Evolutionary conservation across 2,797 vertebrate species (phyloP).

Genomic region (Bovichtus variegatus): DNA sequence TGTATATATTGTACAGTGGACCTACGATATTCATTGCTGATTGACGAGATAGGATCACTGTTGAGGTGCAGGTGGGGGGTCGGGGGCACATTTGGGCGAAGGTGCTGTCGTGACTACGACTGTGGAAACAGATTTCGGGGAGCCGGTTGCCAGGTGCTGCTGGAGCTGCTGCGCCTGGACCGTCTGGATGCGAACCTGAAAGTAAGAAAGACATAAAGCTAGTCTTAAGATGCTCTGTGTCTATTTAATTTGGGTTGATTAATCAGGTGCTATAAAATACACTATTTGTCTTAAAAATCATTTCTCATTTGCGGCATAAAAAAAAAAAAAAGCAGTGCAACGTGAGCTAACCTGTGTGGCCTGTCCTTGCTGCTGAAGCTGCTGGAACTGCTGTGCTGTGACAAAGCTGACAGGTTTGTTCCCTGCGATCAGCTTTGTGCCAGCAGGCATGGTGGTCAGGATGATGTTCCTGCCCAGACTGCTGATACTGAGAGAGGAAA

Average conservation of each 20-base stretch:
- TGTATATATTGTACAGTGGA: background rate
- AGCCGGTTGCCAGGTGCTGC: slow-evolving; percentile 89
- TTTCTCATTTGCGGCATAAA: background rate
- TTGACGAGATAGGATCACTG: slow-evolving; percentile 47
- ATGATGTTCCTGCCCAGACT: slow-evolving; percentile 98
- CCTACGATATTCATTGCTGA: background rate
- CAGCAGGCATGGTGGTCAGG: slow-evolving; percentile 97
- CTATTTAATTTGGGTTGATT: background rate
- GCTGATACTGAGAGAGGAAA: slow-evolving; percentile 86
- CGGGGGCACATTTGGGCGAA: slow-evolving; percentile 91
- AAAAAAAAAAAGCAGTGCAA: no score
- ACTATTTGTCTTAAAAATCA: background rate
- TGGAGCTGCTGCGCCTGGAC: slow-evolving; percentile 95
- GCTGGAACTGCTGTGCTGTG: slow-evolving; percentile 96
- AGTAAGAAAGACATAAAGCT: background rate
- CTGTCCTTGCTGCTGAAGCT: slow-evolving; percentile 99
- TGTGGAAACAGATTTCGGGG: slow-evolving; percentile 94
- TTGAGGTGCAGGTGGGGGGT: slow-evolving; percentile 83
- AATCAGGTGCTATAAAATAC: background rate
- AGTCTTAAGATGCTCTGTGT: background rate
- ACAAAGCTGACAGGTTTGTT: slow-evolving; percentile 99
- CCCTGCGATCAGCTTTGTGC: slow-evolving; percentile 96
- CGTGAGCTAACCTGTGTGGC: slow-evolving; percentile 90
- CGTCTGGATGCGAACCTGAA: slow-evolving; percentile 95
- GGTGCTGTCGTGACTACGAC: slow-evolving; percentile 96